Evolutionary conservation across 2,797 vertebrate genomes (phyloP), one percentile per base, ranked within the genome.

Genomic region (Rhinatrema bivittatum): DNA sequence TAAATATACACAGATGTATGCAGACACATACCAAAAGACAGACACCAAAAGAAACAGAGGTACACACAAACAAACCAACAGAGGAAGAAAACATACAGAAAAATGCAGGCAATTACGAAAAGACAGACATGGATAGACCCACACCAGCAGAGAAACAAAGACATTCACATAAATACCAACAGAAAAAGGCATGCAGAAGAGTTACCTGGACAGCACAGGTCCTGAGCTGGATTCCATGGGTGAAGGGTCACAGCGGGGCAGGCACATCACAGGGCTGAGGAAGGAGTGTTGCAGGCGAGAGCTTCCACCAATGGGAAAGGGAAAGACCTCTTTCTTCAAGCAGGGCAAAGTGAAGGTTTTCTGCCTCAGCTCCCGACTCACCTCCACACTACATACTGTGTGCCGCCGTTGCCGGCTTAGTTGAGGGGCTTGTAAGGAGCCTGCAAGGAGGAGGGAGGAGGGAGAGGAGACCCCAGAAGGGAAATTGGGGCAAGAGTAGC

Each of bases 251-350:
- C 45, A 24, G 54, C 52, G 39, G 62, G 30, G 34, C 32, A 9
- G 29, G 29, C 7, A 40, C 59, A 36, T 2, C 44, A 47, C 16
- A 48, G 63, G 22, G 15, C 14, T 7, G 14, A 64, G n/a, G n/a
- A n/a, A n/a, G n/a, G n/a, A n/a, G n/a, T n/a, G n/a, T n/a, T n/a
- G 44, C 39, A 53, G 21, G 28, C 60, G 45, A 27, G 52, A 13
- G 29, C 34, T 17, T 42, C 77, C 75, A 27, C 56, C 20, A 16
- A 50, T 57, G 51, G 62, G 64, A 18, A 72, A 63, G 2, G 90
- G 91, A 60, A 88, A 90, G 55, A 93, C 87, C 62, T 93, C 90
- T 64, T 93, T 93, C 20, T 89, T 86, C 8, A 93, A 81, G 49
- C 90, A 93, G 49, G 62, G 68, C 11, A 53, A 57, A 47, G 60